Conservation (phyloP, 2,888 invertebrate genomes). For the Temnothorax unifasciatus region DNA sequence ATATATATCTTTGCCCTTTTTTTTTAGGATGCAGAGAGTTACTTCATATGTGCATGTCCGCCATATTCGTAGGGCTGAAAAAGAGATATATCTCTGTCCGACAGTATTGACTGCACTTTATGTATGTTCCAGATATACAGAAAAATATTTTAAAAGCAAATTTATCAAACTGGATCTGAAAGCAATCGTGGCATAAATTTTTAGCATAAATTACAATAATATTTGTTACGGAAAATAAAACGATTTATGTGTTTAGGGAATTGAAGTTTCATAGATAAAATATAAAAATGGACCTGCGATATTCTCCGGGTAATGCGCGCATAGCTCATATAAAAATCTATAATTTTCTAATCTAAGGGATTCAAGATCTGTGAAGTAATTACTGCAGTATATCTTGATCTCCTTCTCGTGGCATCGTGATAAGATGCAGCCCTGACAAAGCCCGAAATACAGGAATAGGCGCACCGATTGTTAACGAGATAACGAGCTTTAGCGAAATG, state of each 20-base stretch:
- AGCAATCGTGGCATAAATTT: not conserved
- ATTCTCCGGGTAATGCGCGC: not conserved
- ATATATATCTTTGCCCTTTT: conserved; percentile 21
- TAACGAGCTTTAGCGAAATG: conserved; percentile 71
- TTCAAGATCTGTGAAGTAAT: not conserved
- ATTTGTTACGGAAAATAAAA: conserved; percentile 1
- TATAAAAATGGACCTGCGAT: not conserved
- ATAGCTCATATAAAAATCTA: not conserved
- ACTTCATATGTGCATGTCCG: conserved; percentile 8
- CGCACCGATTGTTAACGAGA: conserved; percentile 69
- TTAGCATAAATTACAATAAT: conserved; percentile 15
- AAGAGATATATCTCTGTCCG: conserved; percentile 22
- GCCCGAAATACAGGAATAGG: conserved; percentile 69
- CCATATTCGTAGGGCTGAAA: conserved; percentile 23
- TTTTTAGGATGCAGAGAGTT: conserved; percentile 20
- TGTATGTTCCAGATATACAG: conserved; percentile 12
- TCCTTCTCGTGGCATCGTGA: not conserved
- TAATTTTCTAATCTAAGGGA: not conserved
- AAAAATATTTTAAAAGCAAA: conserved; percentile 32
- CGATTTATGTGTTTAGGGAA: not conserved
- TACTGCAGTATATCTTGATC: conserved; percentile 16
- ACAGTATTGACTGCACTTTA: conserved; percentile 43
- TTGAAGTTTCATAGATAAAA: not conserved
- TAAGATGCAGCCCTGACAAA: conserved; percentile 63
- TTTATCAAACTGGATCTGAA: conserved; percentile 24